Conservation (phyloP, 2,113 vertebrate genomes). For the Nycticorax nycticorax region DNA sequence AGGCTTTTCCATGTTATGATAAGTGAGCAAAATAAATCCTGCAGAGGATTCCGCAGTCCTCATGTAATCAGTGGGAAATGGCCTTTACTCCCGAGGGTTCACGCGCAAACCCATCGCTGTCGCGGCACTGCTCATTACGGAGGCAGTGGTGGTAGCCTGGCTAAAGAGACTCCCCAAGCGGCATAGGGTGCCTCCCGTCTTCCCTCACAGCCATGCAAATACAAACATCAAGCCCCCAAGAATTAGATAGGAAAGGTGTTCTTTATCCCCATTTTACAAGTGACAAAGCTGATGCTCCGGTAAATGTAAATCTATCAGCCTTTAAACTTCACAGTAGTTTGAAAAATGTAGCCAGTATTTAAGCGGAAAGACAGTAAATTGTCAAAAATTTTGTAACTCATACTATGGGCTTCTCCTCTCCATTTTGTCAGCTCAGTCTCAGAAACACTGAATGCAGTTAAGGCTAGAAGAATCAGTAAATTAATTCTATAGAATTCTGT, state of each 20-base stretch:
- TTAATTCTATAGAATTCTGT: background rate
- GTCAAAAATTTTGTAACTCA: background rate
- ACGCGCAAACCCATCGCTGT: background rate
- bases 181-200: background rate
- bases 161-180: background rate
- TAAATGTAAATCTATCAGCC: background rate
- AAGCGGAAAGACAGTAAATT: background rate
- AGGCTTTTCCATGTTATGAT: background rate
- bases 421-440: background rate
- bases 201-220: background rate
- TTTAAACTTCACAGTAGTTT: background rate
- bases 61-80: background rate
- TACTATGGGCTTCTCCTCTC: background rate
- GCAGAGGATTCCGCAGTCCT: background rate
- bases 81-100: background rate
- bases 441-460: background rate
- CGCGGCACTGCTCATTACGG: background rate
- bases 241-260: background rate
- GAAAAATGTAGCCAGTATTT: background rate
- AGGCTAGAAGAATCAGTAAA: background rate
- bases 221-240: background rate
- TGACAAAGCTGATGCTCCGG: background rate
- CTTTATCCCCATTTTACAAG: background rate
- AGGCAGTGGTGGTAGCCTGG: background rate
- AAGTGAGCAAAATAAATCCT: background rate